phyloP scores from a whole-genome alignment of 2,113 vertebrate genomes.

The Alethe castanea region DNA sequence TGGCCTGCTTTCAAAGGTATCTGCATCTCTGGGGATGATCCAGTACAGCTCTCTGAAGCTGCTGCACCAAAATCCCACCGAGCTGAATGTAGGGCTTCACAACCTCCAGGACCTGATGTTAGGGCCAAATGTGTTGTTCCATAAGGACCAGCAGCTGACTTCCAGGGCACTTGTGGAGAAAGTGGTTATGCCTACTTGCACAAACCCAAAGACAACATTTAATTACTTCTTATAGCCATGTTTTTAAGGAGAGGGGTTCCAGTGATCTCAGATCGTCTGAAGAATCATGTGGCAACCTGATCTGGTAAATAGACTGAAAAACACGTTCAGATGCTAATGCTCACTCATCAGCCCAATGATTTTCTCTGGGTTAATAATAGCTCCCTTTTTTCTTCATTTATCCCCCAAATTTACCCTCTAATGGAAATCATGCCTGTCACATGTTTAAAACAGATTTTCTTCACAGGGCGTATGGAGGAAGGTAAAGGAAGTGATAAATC shows the following conservation, averaged over 20 bases:
- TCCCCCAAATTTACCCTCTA: not conserved
- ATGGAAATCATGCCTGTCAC: not conserved
- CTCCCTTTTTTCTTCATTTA: not conserved
- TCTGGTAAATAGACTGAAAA: not conserved
- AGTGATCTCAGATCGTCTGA: not conserved
- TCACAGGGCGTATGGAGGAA: not conserved
- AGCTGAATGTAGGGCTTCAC: not conserved
- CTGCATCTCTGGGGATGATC: not conserved
- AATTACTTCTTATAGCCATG: not conserved
- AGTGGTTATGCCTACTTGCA: fast-evolving
- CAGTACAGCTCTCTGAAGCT: not conserved
- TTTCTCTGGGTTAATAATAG: not conserved
- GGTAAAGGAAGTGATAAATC: conserved; percentile 64
- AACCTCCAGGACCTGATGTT: fast-evolving
- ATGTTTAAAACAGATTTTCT: conserved; percentile 55
- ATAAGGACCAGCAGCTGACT: not conserved
- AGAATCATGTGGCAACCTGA: not conserved
- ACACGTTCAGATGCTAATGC: not conserved
- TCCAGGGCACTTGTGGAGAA: not conserved
- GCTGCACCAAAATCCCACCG: not conserved
- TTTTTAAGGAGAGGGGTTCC: not conserved
- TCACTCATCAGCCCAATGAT: not conserved
- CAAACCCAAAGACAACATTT: not conserved
- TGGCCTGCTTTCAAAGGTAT: not conserved
- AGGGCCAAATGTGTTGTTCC: not conserved